A percentile compares a stretch with the other conserved stretches of the same genome.
These are phyloP conservation scores for Epinotia brunnichana DNA, from an alignment of 2,888 invertebrate genomes.

Conservation along the genomic window DNA sequence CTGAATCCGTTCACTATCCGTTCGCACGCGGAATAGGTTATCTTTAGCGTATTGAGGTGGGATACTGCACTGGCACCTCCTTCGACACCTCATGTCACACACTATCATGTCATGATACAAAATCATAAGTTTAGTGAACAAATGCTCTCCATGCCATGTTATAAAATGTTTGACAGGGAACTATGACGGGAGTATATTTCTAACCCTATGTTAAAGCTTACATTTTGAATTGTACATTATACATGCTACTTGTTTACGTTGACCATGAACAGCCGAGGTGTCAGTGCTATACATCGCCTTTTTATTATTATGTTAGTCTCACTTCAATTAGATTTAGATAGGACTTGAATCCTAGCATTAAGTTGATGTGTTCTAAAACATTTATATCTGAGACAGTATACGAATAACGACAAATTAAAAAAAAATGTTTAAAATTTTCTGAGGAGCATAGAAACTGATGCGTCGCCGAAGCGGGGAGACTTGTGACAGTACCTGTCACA, in stretches of 20 bases:
- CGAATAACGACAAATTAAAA: conserved; percentile 64
- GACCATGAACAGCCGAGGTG: not conserved
- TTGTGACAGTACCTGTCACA: not conserved
- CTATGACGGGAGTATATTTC: not conserved
- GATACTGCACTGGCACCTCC: conserved; percentile 3
- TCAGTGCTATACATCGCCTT: conserved; percentile 8
- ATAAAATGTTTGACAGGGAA: too few species aligned
- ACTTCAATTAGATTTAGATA: conserved; percentile 66
- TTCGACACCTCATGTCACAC: not conserved
- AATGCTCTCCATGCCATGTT: too few species aligned
- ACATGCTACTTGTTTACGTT: not conserved
- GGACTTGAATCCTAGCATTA: conserved; percentile 68
- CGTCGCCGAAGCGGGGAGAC: conserved; percentile 36
- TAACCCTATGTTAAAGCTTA: not conserved
- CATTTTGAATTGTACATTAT: not conserved
- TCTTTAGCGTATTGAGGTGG: conserved; percentile 22
- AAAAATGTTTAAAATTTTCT: conserved; percentile 49
- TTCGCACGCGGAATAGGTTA: conserved; percentile 29
- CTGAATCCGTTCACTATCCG: conserved; percentile 49
- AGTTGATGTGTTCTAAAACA: conserved; percentile 81
- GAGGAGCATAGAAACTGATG: conserved; percentile 49
- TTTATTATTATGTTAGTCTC: conserved; percentile 54
- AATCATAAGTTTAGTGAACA: not conserved
- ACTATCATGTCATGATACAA: not conserved
- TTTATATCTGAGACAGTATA: conserved; percentile 84